A percentile compares a stretch with the other conserved stretches of the same genome.
These are phyloP conservation scores for Drosophila tropicalis DNA, from an alignment of 1,140 invertebrate species.

Conservation along the genomic window DNA sequence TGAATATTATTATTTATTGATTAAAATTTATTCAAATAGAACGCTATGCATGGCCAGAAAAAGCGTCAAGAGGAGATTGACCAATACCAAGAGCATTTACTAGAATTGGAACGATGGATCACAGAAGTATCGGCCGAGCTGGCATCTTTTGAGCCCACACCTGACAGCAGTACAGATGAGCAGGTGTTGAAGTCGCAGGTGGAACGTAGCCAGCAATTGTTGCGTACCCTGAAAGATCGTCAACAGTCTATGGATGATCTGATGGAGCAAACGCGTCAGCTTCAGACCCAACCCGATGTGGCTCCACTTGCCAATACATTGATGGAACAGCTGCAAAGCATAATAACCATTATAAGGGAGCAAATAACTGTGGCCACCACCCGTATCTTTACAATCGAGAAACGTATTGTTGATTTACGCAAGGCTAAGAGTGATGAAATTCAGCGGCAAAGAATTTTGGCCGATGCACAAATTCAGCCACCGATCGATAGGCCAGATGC, in stretches of 20 bases:
- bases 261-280: constrained; percentile 68
- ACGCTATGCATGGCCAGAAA: constrained; percentile 84
- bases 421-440: constrained; percentile 69
- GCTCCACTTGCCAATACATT: constrained; percentile 69
- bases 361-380: constrained; percentile 77
- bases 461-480: constrained; percentile 67
- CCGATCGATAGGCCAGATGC: constrained; percentile 31
- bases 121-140: constrained; percentile 75
- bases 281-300: constrained; percentile 77
- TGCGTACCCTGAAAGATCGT: constrained; percentile 75
- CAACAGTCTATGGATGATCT: constrained; percentile 78
- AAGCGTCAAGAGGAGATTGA: constrained; percentile 85
- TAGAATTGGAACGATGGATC: constrained; percentile 87
- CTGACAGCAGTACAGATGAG: constrained; percentile 68
- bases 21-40: constrained; percentile 67
- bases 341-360: constrained; percentile 73
- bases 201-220: constrained; percentile 67
- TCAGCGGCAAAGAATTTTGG: constrained; percentile 59
- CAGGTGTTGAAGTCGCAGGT: constrained; percentile 70
- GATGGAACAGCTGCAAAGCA: constrained; percentile 74
- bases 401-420: constrained; percentile 71
- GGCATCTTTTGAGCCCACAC: constrained; percentile 67
- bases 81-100: constrained; percentile 86
- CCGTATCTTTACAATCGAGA: constrained; percentile 79
- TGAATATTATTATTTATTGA: not conserved